Conservation (phyloP, 1,140 invertebrate species). For the Lepidurus arcticus region DNA sequence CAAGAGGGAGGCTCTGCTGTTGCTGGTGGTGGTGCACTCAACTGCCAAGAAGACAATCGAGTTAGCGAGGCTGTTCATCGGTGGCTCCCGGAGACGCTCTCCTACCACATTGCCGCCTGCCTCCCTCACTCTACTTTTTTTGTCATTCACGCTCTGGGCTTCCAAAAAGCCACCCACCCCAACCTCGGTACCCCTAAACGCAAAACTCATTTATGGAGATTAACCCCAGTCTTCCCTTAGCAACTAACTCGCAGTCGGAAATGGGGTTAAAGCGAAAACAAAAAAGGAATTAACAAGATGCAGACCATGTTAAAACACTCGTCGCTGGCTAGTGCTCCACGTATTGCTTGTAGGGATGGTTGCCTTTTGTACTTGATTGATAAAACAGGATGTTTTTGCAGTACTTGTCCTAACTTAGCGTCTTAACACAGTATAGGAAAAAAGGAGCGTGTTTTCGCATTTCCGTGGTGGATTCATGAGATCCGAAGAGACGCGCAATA, state of each 20-base stretch:
- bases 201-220: slow-evolving; percentile 19
- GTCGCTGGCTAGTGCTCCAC: neutral
- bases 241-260: slow-evolving; percentile 10
- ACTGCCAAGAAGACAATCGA: slow-evolving; percentile 21
- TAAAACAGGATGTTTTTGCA: neutral
- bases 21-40: slow-evolving; percentile 13
- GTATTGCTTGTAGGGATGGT: neutral
- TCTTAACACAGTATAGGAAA: too few species aligned
- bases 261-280: slow-evolving; percentile 12
- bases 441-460: too few species aligned
- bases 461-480: too few species aligned
- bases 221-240: neutral
- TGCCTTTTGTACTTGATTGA: neutral
- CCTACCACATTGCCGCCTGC: neutral
- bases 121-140: neutral
- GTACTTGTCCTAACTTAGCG: too few species aligned
- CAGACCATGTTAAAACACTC: neutral
- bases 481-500: too few species aligned
- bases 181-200: slow-evolving; percentile 8
- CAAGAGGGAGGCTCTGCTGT: neutral
- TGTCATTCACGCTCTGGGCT: neutral
- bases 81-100: slow-evolving; percentile 8
- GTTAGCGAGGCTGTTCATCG: slow-evolving; percentile 16
- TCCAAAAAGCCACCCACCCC: slow-evolving; percentile 2
- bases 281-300: slow-evolving; percentile 12